Evolutionary conservation across 2,888 invertebrate genomes (phyloP), one percentile per base, ranked within the genome.

Genomic region (Venustoraphidia nigricollis): DNA sequence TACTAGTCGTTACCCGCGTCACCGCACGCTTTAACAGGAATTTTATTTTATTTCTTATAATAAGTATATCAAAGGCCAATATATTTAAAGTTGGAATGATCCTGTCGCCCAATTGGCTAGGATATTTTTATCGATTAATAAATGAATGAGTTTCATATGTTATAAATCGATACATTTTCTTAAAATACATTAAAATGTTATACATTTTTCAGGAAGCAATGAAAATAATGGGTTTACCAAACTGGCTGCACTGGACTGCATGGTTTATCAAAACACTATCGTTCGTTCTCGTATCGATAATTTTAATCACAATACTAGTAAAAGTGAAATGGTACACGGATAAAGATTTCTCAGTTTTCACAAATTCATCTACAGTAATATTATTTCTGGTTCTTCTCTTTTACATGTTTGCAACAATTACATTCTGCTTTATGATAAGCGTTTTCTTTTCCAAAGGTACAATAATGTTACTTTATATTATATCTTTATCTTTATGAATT

Each of bases 141-240:
- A n/a, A n/a, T n/a, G n/a, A n/a, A n/a, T n/a, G n/a, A n/a, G n/a
- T n/a, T n/a, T 38, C 38, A 11, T 38, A n/a, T 13, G 38, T 38
- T 3, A 38, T 11, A 38, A 13, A 11, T 38, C 2, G 10, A 4
- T 38, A 4, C 11, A 38, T n/a, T 38, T 38, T 38, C 38, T 11
- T 38, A 11, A 13, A 38, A 5, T 38, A 11, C 4, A 1, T 41
- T 10, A 6, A 17, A 10, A 11, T 17, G 13, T 41, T 41, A 41
- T 42, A 27, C 2, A n/a, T 46, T 36, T 57, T 54, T 46, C 66
- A 89, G 81, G 90, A 90, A 72, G 81, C 85, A 0, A 87, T 91
- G 88, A 88, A 87, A 70, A 85, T 91, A 61, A 90, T 91, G 90
- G 91, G 91, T 1, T 65, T 91, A 8, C 76, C 78, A 8, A 82